Evolutionary conservation across 2,888 invertebrate genomes (phyloP).

Genomic region (Podabrus alpinus): DNA sequence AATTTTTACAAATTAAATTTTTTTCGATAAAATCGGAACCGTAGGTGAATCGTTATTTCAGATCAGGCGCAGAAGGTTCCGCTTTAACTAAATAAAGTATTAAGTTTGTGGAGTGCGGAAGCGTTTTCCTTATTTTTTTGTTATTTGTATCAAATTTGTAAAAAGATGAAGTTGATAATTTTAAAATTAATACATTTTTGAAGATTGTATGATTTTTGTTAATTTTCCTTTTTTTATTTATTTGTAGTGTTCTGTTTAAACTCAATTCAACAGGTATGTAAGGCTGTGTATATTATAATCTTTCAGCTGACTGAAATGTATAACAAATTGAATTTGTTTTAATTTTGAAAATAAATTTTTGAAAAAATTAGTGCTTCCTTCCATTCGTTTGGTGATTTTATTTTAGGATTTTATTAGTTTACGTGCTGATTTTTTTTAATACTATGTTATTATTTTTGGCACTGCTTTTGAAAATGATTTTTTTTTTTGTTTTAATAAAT

Average conservation of each 20-base stretch:
- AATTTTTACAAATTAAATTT: neutral
- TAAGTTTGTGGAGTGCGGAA: neutral
- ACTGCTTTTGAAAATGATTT: neutral
- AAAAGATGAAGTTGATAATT: neutral
- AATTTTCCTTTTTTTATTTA: conserved; percentile 23
- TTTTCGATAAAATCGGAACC: neutral
- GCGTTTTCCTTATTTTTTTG: neutral
- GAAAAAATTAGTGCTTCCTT: neutral
- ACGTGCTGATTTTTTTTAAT: neutral
- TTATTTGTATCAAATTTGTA: neutral
- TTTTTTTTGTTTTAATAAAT: no score
- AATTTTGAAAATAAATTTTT: neutral
- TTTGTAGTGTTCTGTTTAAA: conserved; percentile 21
- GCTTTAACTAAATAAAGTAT: neutral
- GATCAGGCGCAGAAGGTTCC: conserved; percentile 7
- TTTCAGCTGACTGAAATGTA: conserved; percentile 16
- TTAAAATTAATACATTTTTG: neutral
- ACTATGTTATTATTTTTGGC: neutral
- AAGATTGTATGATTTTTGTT: neutral
- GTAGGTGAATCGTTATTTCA: conserved; percentile 15
- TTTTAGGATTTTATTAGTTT: neutral
- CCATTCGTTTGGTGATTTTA: neutral
- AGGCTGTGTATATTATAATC: neutral
- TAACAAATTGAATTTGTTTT: neutral
- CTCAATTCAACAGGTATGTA: conserved; percentile 35